Conservation (phyloP, 2,797 vertebrate genomes). For the Eupleurogrammus muticus region DNA sequence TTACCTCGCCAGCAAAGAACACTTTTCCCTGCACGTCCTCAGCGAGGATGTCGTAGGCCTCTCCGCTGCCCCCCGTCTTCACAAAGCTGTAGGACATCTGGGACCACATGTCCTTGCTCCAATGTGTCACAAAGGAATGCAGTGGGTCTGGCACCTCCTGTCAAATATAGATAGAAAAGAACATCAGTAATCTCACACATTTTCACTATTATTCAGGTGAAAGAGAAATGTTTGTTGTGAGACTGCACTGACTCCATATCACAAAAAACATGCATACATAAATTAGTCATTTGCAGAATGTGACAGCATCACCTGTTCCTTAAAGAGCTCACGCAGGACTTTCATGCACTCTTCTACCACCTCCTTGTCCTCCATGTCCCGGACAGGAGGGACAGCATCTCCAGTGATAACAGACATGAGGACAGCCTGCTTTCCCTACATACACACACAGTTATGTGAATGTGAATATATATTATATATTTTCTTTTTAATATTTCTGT, state of each 20-base stretch:
- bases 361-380: constrained; percentile 89
- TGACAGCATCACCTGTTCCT: constrained; percentile 88
- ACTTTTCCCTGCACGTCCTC: constrained; percentile 95
- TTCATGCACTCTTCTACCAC: constrained; percentile 90
- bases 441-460: neutral
- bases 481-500: neutral
- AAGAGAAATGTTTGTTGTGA: no score
- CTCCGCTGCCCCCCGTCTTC: constrained; percentile 94
- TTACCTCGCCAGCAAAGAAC: constrained; percentile 97
- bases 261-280: neutral
- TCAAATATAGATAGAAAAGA: neutral
- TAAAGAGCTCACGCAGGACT: constrained; percentile 92
- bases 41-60: constrained; percentile 95
- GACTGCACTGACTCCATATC: no score
- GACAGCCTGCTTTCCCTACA: constrained; percentile 92
- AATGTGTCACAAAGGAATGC: constrained; percentile 92
- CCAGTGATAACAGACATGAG: constrained; percentile 97
- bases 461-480: neutral
- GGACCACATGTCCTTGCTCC: constrained; percentile 94
- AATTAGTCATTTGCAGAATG: neutral
- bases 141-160: constrained; percentile 95
- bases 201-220: no score
- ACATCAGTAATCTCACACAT: neutral
- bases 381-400: constrained; percentile 87
- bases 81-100: constrained; percentile 99